phyloP scores from a whole-genome alignment of 2,888 invertebrate genomes.

The Ethmia dodecea region DNA sequence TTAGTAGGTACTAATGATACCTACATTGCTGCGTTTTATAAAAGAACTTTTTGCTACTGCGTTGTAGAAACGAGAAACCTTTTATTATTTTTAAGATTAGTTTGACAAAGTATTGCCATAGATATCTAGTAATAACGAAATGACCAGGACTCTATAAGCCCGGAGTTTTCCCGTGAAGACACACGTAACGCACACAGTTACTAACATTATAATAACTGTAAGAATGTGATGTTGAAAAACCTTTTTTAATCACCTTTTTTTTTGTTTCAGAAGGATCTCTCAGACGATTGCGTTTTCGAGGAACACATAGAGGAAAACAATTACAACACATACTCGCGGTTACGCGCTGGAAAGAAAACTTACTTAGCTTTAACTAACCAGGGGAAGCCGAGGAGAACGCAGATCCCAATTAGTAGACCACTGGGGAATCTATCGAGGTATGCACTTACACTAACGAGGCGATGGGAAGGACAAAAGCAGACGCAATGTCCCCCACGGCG shows the following conservation, averaged over 20 bases:
- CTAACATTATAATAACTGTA: too few relatives aligned
- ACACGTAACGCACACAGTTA: too few relatives aligned
- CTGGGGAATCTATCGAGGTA: conserved; percentile 86
- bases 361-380: conserved; percentile 87
- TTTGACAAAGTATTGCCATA: too few relatives aligned
- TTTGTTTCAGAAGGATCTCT: conserved; percentile 89
- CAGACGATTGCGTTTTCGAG: conserved; percentile 91
- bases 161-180: too few relatives aligned
- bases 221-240: too few relatives aligned
- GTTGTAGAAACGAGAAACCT: too few relatives aligned
- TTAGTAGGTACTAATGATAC: too few relatives aligned
- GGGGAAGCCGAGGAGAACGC: conserved; percentile 85
- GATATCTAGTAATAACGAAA: too few relatives aligned
- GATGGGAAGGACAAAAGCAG: conserved; percentile 53
- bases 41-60: too few relatives aligned
- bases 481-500: conserved; percentile 56
- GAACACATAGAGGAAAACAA: conserved; percentile 90
- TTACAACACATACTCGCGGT: conserved; percentile 90
- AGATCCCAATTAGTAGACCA: conserved; percentile 81
- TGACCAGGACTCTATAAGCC: too few relatives aligned
- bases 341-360: conserved; percentile 80
- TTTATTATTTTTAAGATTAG: too few relatives aligned
- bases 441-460: conserved; percentile 79
- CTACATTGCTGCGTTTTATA: too few relatives aligned
- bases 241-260: conserved; percentile 33